Evolutionary conservation across 2,113 vertebrate species (phyloP), one percentile per base, ranked within the genome.

Genomic region (Athene noctua): DNA sequence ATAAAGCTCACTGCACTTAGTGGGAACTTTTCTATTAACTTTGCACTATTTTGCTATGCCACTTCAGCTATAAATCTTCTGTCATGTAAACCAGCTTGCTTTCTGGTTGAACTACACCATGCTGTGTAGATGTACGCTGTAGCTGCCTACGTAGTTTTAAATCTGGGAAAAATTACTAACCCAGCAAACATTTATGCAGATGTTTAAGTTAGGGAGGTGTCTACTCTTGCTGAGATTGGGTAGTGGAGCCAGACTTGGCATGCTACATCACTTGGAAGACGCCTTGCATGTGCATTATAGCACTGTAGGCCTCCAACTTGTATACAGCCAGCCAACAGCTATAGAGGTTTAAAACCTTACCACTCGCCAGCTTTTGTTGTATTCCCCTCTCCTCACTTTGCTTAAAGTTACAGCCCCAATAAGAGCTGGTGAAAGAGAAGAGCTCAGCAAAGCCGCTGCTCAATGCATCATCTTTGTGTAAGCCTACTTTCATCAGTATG

Each of bases 241-340:
- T 61, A 30, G 40, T 54, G 30, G 32, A 86, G 68, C 77, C 72
- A 87, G 58, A 51, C 8, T 0, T 62, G 63, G 46, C 42, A 14
- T 15, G 38, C 30, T 87, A 1, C 38, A 71, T 77, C 77, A 58
- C 38, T 59, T 62, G 7, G 27, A 91, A 68, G 63, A 42, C 27
- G 70, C 20, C 34, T 52, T 77, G 46, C 18, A 30, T 2, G 0
- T 15, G 36, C 1, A 0, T 58, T 77, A 34, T 2, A 30, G 13
- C 66, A 61, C 71, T 6, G 3, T 7, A 51, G 38, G 38, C 16
- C 27, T 47, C 38, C 0, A 0, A 29, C 32, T 52, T 0, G 0
- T 51, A 40, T 44, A 20, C 54, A 70, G 59, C 23, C 54, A 70
- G 58, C 13, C 1, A 0, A 47, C 52, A 65, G 62, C 49, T 47